These are phyloP conservation scores for Pelosia muscerda DNA, from an alignment of 2,888 invertebrate genomes.

Conservation along the genomic window DNA sequence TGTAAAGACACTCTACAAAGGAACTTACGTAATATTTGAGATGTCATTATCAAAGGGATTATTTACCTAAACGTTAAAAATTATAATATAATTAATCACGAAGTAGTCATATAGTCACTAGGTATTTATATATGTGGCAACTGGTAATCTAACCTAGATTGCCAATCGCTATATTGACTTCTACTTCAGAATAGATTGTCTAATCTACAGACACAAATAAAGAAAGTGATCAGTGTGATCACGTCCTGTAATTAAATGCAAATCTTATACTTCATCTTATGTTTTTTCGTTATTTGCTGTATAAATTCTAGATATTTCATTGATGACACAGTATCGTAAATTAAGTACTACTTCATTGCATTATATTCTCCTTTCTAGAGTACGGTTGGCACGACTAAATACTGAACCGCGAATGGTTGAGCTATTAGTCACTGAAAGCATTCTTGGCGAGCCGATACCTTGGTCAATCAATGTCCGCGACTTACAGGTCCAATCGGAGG, in stretches of 20 bases:
- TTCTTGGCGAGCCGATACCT: slow-evolving; percentile 75
- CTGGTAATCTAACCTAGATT: too few species aligned
- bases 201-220: too few species aligned
- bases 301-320: too few species aligned
- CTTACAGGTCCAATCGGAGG: slow-evolving; percentile 47
- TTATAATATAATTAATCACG: neutral
- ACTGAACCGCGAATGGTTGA: slow-evolving; percentile 65
- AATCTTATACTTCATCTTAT: too few species aligned
- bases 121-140: neutral
- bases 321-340: too few species aligned
- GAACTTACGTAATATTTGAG: neutral
- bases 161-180: too few species aligned
- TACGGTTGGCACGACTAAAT: slow-evolving; percentile 48
- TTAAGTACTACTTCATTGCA: slow-evolving; percentile 6
- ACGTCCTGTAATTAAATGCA: too few species aligned
- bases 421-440: slow-evolving; percentile 83
- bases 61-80: neutral
- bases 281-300: too few species aligned
- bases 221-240: too few species aligned
- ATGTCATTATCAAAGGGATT: neutral
- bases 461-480: slow-evolving; percentile 44
- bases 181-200: too few species aligned
- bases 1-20: neutral
- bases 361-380: slow-evolving; percentile 28
- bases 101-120: too few species aligned